phyloP scores from a whole-genome alignment of 1,140 invertebrate genomes.

The Zophobas morio region DNA sequence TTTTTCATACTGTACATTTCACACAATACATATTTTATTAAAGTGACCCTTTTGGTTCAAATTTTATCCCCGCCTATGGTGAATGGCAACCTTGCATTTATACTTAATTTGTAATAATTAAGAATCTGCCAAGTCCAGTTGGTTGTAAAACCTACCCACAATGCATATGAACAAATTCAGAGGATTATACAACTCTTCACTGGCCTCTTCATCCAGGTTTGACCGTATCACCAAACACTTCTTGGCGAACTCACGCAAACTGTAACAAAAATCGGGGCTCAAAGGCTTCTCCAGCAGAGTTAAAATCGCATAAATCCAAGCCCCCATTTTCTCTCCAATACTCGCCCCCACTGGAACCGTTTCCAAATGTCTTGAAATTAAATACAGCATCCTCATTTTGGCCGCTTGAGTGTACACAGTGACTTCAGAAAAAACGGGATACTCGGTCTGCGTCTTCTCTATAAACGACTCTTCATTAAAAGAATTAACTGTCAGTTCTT shows the following conservation, averaged over 20 bases:
- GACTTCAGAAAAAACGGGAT: conserved; percentile 56
- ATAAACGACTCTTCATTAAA: conserved; percentile 42
- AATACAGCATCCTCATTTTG: conserved; percentile 62
- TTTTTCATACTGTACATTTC: too few species aligned
- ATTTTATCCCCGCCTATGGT: too few species aligned
- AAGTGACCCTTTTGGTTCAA: too few species aligned
- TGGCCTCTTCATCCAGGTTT: conserved; percentile 53
- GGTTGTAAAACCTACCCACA: conserved; percentile 65
- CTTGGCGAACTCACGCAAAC: conserved; percentile 64
- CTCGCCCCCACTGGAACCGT: conserved; percentile 51
- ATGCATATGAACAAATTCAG: conserved; percentile 67
- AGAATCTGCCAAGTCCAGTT: conserved; percentile 65
- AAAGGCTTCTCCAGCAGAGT: conserved; percentile 65
- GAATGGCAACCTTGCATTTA: too few species aligned
- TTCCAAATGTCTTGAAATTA: conserved; percentile 58
- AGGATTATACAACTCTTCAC: conserved; percentile 56
- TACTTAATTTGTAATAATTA: conserved; percentile 3
- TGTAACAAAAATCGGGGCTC: conserved; percentile 62
- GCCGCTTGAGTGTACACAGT: conserved; percentile 57
- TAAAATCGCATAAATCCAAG: conserved; percentile 66
- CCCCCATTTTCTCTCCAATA: conserved; percentile 56
- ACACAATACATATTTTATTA: too few species aligned
- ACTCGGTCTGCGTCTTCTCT: conserved; percentile 19
- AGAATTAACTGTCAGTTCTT: conserved; percentile 3
- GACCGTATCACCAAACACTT: conserved; percentile 64